Evolutionary conservation across 2,113 vertebrate genomes (phyloP).

Genomic region (Lagopus muta): DNA sequence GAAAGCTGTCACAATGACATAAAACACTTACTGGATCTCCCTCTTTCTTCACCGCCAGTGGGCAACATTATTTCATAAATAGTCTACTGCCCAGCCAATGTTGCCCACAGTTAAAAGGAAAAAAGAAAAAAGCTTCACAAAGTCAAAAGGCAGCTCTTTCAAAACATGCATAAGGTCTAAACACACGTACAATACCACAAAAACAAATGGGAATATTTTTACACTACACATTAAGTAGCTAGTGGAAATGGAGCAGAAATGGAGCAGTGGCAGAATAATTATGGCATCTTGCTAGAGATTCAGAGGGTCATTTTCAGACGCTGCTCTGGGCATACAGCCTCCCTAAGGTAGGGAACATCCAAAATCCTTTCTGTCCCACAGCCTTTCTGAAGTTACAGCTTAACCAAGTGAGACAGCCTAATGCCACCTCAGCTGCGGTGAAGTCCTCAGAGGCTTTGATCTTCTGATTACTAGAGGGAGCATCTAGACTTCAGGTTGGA

Average conservation of each 20-base stretch:
- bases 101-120: slow-evolving; percentile 32
- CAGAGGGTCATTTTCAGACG: not conserved
- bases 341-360: not conserved
- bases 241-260: slow-evolving; percentile 19
- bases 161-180: slow-evolving; percentile 39
- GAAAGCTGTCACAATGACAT: slow-evolving; percentile 79
- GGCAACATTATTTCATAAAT: slow-evolving; percentile 78
- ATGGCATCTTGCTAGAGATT: not conserved
- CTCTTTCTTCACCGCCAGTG: slow-evolving; percentile 70
- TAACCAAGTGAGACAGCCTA: not conserved
- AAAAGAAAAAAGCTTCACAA: not conserved
- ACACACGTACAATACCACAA: slow-evolving; percentile 18
- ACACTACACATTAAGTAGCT: slow-evolving; percentile 34
- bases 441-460: not conserved
- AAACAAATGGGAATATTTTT: slow-evolving; percentile 47
- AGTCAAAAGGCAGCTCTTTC: slow-evolving; percentile 32
- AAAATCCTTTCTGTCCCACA: not conserved
- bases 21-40: slow-evolving; percentile 74
- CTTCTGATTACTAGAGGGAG: not conserved
- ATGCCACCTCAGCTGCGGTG: not conserved
- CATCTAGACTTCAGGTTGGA: not conserved
- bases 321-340: not conserved
- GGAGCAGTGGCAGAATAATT: not conserved
- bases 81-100: slow-evolving; percentile 13
- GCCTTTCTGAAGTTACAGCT: not conserved